Base-by-base conservation (phyloP, 2,888 invertebrate genomes). In the Scrobipalpa atriplicella region DNA sequence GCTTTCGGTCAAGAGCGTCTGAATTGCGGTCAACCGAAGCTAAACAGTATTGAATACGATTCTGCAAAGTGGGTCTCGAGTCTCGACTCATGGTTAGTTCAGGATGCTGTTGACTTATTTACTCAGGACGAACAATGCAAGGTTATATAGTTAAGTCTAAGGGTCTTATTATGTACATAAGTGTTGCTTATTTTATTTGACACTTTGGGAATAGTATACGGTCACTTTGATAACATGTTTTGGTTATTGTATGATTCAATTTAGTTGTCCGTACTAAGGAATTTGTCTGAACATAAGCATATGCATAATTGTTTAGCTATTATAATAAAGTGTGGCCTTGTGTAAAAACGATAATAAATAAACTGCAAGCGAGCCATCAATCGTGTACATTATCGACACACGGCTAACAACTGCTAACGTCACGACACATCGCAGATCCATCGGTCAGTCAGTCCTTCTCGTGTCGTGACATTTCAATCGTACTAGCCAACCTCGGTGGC, bases 401-500 rank as follows among this genome's bases (percentile, higher is more conserved):
- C 68, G 68, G 70, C 75, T 79, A 82, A 82, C 79, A 78, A 82
- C 71, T 68, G 77, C 75, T 74, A 77, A 70, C 75, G 73, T 75
- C 76, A 76, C 75, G 77, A 68, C 68, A 82, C 80, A 73, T 75
- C 79, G 81, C 76, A 81, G 84, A 89, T 87, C 84, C 75, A 75
- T 75, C 75, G 70, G 69, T 72, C 76, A n/a, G n/a, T n/a, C n/a
- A 76, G 72, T 71, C 77, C 78, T 79, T 72, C 73, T 75, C 71
- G 75, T 6, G 75, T 85, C 85, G 85, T 88, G 90, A 88, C 84
- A 86, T 77, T 79, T 85, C 86, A 84, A 89, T 89, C 86, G 86
- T 75, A 78, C 76, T 75, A 75, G 77, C 16, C 79, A 85, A 86
- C 81, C 79, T 83, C 47, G 47, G 47, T 16, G 7, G 47, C 47